Conservation (phyloP, 2,113 vertebrate genomes). For the Otocyon megalotis region DNA sequence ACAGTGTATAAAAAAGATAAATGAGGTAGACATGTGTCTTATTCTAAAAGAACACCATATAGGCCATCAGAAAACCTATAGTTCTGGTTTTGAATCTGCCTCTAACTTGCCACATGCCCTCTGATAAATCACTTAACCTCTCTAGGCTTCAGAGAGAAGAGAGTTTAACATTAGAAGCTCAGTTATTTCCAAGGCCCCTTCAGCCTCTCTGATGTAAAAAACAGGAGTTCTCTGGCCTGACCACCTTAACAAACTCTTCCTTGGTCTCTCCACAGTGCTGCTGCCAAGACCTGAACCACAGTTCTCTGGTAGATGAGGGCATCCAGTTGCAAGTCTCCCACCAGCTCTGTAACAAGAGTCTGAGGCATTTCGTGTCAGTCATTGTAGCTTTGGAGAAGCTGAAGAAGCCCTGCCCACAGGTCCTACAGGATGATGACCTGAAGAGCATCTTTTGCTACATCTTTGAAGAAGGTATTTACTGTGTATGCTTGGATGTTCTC, state of each 20-base stretch:
- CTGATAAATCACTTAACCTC: background rate
- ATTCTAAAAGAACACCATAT: background rate
- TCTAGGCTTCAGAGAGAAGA: background rate
- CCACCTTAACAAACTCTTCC: accelerated
- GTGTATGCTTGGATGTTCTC: background rate
- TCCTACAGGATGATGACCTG: constrained; percentile 31
- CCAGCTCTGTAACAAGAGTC: background rate
- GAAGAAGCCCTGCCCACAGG: background rate
- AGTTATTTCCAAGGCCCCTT: background rate
- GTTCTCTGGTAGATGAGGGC: background rate
- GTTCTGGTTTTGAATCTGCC: background rate
- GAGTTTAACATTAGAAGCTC: background rate
- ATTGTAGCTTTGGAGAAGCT: constrained; percentile 74
- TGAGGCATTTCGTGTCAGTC: background rate
- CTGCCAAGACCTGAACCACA: constrained; percentile 23
- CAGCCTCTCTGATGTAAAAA: background rate
- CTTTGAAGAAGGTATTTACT: constrained; percentile 79
- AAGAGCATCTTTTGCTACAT: constrained; percentile 59
- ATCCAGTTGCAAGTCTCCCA: constrained; percentile 68
- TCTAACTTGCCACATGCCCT: background rate
- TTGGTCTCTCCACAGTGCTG: constrained; percentile 47
- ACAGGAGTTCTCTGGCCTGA: accelerated
- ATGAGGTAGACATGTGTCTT: background rate
- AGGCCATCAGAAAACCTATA: background rate
- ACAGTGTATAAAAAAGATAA: background rate